These are phyloP conservation scores for Sebastes goodei DNA, from an alignment of 2,797 vertebrate species.

Conservation along the genomic window DNA sequence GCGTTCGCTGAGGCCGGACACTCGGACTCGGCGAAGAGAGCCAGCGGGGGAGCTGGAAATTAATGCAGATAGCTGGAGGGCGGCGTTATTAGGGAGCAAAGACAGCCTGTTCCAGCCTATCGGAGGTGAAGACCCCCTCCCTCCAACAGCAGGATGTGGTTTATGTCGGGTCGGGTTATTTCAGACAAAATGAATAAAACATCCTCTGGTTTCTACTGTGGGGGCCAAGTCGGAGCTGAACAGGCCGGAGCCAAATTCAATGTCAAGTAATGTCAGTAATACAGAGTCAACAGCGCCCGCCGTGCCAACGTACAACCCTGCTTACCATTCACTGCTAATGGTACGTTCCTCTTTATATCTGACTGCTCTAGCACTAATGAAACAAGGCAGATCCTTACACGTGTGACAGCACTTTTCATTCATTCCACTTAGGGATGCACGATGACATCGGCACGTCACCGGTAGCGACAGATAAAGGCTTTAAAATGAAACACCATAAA, in stretches of 20 bases:
- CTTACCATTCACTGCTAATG: neutral
- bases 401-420: neutral
- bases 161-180: constrained; percentile 44
- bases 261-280: constrained; percentile 43
- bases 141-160: constrained; percentile 40
- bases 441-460: no score
- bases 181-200: constrained; percentile 64
- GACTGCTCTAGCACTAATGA: neutral
- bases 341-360: neutral
- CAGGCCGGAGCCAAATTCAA: constrained; percentile 17
- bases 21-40: constrained; percentile 10
- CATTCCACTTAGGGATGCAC: neutral
- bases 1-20: constrained; percentile 18
- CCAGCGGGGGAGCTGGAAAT: constrained; percentile 45
- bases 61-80: constrained; percentile 51
- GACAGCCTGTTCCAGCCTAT: constrained; percentile 12
- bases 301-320: neutral
- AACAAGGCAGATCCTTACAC: neutral
- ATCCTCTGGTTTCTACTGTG: constrained; percentile 31
- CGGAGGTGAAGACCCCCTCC: constrained; percentile 33
- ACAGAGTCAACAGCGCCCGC: neutral
- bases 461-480: no score
- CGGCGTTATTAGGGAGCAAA: constrained; percentile 42
- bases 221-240: constrained; percentile 24
- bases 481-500: no score